phyloP scores from a whole-genome alignment of 2,113 vertebrate genomes.

The Dromas ardeola region DNA sequence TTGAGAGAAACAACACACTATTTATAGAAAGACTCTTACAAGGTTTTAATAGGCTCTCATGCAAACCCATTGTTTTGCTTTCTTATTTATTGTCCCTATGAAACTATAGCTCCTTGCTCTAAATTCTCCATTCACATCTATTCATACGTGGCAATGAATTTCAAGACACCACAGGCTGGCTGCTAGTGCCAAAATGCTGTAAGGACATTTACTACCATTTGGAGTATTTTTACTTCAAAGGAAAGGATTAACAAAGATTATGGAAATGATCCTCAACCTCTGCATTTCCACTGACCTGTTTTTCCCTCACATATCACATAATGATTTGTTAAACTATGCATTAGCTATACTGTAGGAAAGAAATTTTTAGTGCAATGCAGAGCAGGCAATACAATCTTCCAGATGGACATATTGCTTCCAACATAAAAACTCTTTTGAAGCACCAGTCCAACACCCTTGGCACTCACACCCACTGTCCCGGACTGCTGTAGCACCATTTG shows the following conservation, averaged over 20 bases:
- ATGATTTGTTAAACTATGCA: background rate
- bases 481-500: background rate
- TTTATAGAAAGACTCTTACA: background rate
- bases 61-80: background rate
- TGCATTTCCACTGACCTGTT: background rate
- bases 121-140: background rate
- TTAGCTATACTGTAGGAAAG: background rate
- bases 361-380: background rate
- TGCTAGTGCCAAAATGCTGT: background rate
- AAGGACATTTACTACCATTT: background rate
- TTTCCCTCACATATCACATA: background rate
- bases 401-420: background rate
- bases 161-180: background rate
- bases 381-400: background rate
- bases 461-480: background rate
- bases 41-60: background rate
- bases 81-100: background rate
- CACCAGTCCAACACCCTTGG: background rate
- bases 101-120: background rate
- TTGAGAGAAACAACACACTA: background rate
- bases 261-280: background rate
- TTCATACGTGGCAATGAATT: background rate
- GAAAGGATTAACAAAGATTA: constrained; percentile 34
- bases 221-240: constrained; percentile 35
- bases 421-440: background rate